Evolutionary conservation across 2,888 invertebrate species (phyloP).

Genomic region (Synanthedon formicaeformis): DNA sequence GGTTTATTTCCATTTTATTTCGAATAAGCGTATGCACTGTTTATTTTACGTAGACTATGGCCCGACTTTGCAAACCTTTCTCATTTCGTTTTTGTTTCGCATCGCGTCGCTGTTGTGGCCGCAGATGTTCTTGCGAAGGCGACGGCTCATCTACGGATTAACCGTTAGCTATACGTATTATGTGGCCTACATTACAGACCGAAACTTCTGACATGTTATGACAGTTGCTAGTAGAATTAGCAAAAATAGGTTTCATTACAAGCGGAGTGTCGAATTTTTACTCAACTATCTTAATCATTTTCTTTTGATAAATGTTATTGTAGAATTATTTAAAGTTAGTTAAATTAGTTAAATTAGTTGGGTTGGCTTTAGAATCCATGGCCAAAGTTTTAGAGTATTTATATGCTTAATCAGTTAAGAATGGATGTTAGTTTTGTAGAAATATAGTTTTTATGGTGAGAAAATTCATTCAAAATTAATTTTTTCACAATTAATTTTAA

Average conservation of each 20-base stretch:
- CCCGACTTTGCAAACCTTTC: slow-evolving; percentile 58
- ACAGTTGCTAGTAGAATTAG: slow-evolving; percentile 10
- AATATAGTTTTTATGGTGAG: too few relatives aligned
- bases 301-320: too few relatives aligned
- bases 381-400: too few relatives aligned
- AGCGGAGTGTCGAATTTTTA: not conserved
- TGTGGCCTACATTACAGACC: slow-evolving; percentile 42
- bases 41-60: not conserved
- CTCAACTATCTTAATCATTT: too few relatives aligned
- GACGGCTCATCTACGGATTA: slow-evolving; percentile 62
- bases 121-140: slow-evolving; percentile 55
- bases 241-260: not conserved
- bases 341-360: too few relatives aligned
- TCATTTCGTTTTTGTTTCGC: slow-evolving; percentile 66
- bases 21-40: not conserved
- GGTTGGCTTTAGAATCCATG: too few relatives aligned
- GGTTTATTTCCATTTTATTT: too few relatives aligned
- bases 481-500: too few relatives aligned
- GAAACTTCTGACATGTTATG: slow-evolving; percentile 27
- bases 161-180: slow-evolving; percentile 55
- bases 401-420: too few relatives aligned
- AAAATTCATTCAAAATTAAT: too few relatives aligned
- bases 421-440: too few relatives aligned
- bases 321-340: too few relatives aligned
- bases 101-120: slow-evolving; percentile 36